Evolutionary conservation across 2,797 vertebrate genomes (phyloP), one percentile per base, ranked within the genome.

Genomic region (Picus viridis): DNA sequence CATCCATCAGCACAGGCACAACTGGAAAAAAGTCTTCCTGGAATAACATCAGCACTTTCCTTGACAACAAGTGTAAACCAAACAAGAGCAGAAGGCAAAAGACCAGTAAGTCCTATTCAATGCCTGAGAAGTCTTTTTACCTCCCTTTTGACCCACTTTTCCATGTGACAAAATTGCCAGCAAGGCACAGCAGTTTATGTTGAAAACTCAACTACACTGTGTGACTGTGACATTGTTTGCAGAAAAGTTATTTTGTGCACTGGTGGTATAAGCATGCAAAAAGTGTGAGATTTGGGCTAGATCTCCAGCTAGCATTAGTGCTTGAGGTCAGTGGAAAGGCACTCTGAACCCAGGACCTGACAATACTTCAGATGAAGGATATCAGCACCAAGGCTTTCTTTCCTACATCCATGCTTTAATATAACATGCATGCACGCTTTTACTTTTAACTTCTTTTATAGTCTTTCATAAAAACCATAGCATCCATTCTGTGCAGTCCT

Each of bases 11-110:
- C 83, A 68, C 7, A 74, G 29, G 77, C 68, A 82, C 67, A 92
- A 89, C 71, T 82, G 83, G 83, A 91, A 95, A 92, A 54, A 92
- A 86, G 70, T 17, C 69, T 57, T 92, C 27, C 70, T 80, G n/a
- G 10, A 85, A 87, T 34, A 77, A 59, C 58, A 49, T 89, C 69
- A 94, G 75, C 80, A 84, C 61, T 82, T 79, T 32, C 83, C 79
- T 12, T 61, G 77, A 79, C 45, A 86, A 23, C 29, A 95, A 71
- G 34, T 39, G 16, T 73, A 90, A 93, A 73, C 63, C 53, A 89
- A 69, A 47, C 23, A 87, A 78, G 13, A 27, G 19, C 36, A 95
- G 58, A 75, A 89, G 20, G 32, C 58, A 93, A 76, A 94, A 77
- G 23, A 83, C 17, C 32, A 80, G 15, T 63, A 82, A 54, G 27